phyloP scores from a whole-genome alignment of 2,797 vertebrate genomes.

The Lutjanus campechanus region DNA sequence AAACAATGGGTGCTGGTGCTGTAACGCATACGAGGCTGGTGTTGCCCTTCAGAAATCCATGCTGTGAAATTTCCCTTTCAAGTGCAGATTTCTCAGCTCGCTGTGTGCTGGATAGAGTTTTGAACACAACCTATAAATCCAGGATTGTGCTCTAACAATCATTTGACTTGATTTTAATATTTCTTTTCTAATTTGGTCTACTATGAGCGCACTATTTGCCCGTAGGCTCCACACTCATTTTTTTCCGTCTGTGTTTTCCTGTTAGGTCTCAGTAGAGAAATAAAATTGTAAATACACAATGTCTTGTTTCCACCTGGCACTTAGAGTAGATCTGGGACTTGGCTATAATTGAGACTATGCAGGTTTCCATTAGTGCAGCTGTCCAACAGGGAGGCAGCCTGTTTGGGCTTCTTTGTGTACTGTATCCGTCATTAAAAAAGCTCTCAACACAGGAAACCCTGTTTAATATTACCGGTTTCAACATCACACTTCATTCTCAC shows the following conservation, averaged over 20 bases:
- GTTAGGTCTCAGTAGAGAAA: conserved; percentile 52
- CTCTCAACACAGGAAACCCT: conserved; percentile 29
- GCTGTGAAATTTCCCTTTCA: conserved; percentile 9
- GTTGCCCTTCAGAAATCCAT: neutral
- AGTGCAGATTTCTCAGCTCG: conserved; percentile 12
- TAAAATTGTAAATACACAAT: conserved; percentile 68
- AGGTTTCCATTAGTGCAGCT: conserved; percentile 69
- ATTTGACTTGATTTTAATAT: conserved; percentile 28
- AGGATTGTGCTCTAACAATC: conserved; percentile 20
- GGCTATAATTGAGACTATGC: conserved; percentile 69
- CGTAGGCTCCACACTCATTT: conserved; percentile 39
- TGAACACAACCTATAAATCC: conserved; percentile 14
- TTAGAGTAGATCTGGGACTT: conserved; percentile 63
- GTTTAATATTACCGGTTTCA: conserved; percentile 51
- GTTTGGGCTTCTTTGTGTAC: conserved; percentile 49
- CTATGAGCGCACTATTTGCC: conserved; percentile 29
- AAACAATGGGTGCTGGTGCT: conserved; percentile 15
- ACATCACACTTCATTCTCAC: conserved; percentile 45
- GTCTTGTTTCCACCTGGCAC: conserved; percentile 67
- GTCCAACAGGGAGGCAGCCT: conserved; percentile 66
- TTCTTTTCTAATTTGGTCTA: conserved; percentile 26
- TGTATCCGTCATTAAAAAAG: conserved; percentile 41
- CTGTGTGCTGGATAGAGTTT: neutral
- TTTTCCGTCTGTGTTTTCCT: conserved; percentile 46
- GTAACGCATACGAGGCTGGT: neutral